Conservation (phyloP, 2,888 invertebrate species). For the Elmis aenea region DNA sequence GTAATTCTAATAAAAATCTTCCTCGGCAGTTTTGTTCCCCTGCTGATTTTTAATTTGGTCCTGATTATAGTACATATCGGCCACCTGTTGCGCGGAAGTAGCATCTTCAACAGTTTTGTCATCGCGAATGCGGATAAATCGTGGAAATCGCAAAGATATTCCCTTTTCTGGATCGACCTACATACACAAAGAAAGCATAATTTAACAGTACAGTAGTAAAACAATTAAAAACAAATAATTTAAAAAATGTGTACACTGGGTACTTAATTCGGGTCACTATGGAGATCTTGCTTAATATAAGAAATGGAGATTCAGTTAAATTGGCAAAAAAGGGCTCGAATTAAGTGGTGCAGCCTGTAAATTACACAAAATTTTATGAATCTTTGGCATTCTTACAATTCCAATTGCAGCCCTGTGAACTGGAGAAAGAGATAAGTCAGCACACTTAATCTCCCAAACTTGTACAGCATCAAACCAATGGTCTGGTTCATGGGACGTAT, state of each 20-base stretch:
- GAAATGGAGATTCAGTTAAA: too few species aligned
- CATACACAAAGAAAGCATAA: constrained; percentile 18
- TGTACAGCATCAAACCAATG: constrained; percentile 82
- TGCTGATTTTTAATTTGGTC: constrained; percentile 79
- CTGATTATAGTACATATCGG: constrained; percentile 85
- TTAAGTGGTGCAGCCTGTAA: too few species aligned
- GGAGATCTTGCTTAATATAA: too few species aligned
- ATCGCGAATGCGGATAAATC: constrained; percentile 83
- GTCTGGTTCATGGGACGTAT: constrained; percentile 70
- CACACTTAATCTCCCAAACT: constrained; percentile 97
- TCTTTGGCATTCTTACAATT: constrained; percentile 65
- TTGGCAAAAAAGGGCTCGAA: too few species aligned
- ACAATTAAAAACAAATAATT: constrained; percentile 4
- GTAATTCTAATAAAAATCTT: constrained; percentile 65
- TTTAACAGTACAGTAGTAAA: constrained; percentile 2
- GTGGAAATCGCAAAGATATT: constrained; percentile 91
- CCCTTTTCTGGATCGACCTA: constrained; percentile 84
- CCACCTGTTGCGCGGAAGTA: constrained; percentile 83
- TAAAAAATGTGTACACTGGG: too few species aligned
- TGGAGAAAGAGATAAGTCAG: constrained; percentile 95
- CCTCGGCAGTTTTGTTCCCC: constrained; percentile 45
- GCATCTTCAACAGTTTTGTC: constrained; percentile 93
- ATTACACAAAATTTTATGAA: too few species aligned
- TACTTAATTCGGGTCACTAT: too few species aligned
- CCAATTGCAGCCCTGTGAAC: constrained; percentile 85